Base-by-base conservation (phyloP, 2,113 vertebrate species). In the Burhinus bistriatus region DNA sequence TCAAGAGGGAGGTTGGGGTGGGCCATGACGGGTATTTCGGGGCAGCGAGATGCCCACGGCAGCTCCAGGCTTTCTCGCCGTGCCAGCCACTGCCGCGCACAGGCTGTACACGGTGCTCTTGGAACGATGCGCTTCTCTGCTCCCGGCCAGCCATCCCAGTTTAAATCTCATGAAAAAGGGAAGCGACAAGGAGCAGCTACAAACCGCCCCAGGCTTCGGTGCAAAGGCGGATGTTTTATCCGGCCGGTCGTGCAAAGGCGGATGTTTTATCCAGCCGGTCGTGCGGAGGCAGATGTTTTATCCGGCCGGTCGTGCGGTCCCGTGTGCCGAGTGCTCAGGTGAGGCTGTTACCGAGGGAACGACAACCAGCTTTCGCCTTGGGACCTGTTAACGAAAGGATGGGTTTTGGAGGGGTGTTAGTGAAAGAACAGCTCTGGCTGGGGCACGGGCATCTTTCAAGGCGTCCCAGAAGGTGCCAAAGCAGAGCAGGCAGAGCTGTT, bases 1-100 rank as follows among this genome's bases (percentile, higher is more conserved):
- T 2, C 34, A 20, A 23, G 17, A 40, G n/a, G 15, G 18, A 20
- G n/a, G 6, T 12, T 0, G 1, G 3, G 22, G 11, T 7, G 22
- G 6, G 16, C 26, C 9, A 0, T 1, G 11, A 8, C 0, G 1
- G 1, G 36, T 3, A 5, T 66, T 69, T 64, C 4, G 45, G 65
- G 61, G 19, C 19, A 20, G 51, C 0, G 1, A 51, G 12, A 15
- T 18, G 16, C 52, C 21, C 14, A 2, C 0, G 16, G 58, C 49
- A 49, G 51, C 65, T 52, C 40, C 51, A 11, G 83, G 49, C 21
- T 40, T 9, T 5, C 29, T 44, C 6, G 1, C 16, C 6, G 22
- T 9, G 52, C 54, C 49, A 5, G 8, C 8, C 22, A 4, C 52
- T 0, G 7, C 51, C 9, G 32, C 5, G 6, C 30, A 5, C 0